Evolutionary conservation across 2,797 vertebrate species (phyloP).

Genomic region (Erpetoichthys calabaricus): DNA sequence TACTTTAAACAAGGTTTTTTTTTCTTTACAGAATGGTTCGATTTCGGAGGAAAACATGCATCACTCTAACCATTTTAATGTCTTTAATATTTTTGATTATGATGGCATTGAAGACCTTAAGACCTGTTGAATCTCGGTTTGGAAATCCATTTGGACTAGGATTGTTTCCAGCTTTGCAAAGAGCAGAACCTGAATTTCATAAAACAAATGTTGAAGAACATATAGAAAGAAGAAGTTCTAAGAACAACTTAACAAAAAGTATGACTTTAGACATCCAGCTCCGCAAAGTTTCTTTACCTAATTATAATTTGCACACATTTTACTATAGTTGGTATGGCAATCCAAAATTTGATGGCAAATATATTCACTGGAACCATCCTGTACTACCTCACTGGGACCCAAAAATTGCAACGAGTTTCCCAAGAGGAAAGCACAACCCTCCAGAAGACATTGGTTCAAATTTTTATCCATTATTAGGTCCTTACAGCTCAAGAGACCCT

Average conservation of each 20-base stretch:
- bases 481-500: constrained; percentile 87
- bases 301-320: constrained; percentile 83
- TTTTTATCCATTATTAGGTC: constrained; percentile 85
- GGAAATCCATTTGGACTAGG: constrained; percentile 48
- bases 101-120: constrained; percentile 66
- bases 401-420: constrained; percentile 72
- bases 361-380: constrained; percentile 87
- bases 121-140: constrained; percentile 57
- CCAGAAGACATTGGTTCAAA: constrained; percentile 85
- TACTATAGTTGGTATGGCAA: constrained; percentile 92
- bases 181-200: constrained; percentile 22
- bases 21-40: constrained; percentile 66
- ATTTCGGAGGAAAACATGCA: constrained; percentile 72
- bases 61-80: constrained; percentile 58
- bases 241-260: constrained; percentile 22
- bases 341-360: constrained; percentile 80
- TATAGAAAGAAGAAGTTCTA: constrained; percentile 21
- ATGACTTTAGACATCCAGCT: constrained; percentile 30
- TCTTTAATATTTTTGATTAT: constrained; percentile 68
- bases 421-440: constrained; percentile 70
- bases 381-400: constrained; percentile 82
- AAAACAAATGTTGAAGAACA: constrained; percentile 24
- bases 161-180: constrained; percentile 45
- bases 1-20: not conserved
- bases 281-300: constrained; percentile 60